Conservation (phyloP, 2,888 invertebrate species). For the Lasiommata megera region DNA sequence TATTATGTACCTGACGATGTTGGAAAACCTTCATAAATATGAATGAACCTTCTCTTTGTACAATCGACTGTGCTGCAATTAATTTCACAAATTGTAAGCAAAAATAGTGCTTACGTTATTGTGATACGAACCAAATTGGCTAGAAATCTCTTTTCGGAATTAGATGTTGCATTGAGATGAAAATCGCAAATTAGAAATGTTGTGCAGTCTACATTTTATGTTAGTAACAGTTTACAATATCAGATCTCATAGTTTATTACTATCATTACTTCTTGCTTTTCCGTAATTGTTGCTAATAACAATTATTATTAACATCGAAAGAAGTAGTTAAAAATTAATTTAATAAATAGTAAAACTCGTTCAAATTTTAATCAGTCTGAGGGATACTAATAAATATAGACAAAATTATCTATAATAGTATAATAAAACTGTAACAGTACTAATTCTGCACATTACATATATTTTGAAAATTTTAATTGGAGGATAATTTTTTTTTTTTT, state of each 20-base stretch:
- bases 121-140: slow-evolving; percentile 1
- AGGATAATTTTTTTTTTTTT: too few species aligned
- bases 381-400: too few species aligned
- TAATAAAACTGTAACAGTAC: too few species aligned
- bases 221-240: not conserved
- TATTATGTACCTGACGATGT: slow-evolving; percentile 39
- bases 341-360: not conserved
- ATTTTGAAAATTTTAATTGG: too few species aligned
- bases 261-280: slow-evolving; percentile 2
- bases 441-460: too few species aligned
- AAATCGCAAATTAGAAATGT: slow-evolving; percentile 11
- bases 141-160: not conserved
- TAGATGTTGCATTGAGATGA: slow-evolving; percentile 1
- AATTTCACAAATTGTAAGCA: slow-evolving; percentile 1
- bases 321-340: not conserved
- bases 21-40: slow-evolving; percentile 45
- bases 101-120: not conserved
- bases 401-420: too few species aligned
- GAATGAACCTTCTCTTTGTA: slow-evolving; percentile 37
- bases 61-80: slow-evolving; percentile 12
- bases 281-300: not conserved
- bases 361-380: too few species aligned
- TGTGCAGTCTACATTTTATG: slow-evolving; percentile 16
- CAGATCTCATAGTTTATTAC: slow-evolving; percentile 6
- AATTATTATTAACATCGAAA: not conserved